phyloP scores from a whole-genome alignment of 2,797 vertebrate genomes.

The Gymnothorax reevesii region DNA sequence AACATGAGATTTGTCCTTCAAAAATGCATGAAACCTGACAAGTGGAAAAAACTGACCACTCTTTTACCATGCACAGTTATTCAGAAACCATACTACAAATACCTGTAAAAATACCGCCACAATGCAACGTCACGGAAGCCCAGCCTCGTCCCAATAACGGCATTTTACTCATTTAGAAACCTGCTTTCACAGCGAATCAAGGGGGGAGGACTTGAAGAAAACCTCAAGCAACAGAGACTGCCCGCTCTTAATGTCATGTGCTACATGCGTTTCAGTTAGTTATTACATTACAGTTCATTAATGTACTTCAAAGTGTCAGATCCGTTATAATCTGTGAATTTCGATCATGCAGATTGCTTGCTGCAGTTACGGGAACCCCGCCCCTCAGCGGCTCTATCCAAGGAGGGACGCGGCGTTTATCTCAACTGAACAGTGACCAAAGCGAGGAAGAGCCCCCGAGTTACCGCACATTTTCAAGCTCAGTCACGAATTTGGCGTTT shows the following conservation, averaged over 20 bases:
- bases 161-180: constrained; percentile 40
- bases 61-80: neutral
- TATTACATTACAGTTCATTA: neutral
- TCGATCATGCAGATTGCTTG: neutral
- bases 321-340: neutral
- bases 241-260: neutral
- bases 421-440: neutral
- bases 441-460: neutral
- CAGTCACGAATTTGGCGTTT: neutral
- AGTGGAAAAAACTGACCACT: neutral
- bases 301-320: neutral
- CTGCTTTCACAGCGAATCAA: neutral
- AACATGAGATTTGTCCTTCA: neutral
- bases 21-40: neutral
- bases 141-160: constrained; percentile 26
- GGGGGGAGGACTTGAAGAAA: neutral
- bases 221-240: neutral
- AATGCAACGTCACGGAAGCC: constrained; percentile 19
- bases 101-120: neutral
- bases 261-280: neutral
- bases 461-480: neutral
- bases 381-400: constrained; percentile 5
- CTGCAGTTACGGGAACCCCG: constrained; percentile 10
- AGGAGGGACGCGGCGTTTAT: neutral
- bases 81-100: neutral